These are phyloP conservation scores for Bovichtus diacanthus DNA, from an alignment of 2,797 vertebrate genomes.

Conservation along the genomic window DNA sequence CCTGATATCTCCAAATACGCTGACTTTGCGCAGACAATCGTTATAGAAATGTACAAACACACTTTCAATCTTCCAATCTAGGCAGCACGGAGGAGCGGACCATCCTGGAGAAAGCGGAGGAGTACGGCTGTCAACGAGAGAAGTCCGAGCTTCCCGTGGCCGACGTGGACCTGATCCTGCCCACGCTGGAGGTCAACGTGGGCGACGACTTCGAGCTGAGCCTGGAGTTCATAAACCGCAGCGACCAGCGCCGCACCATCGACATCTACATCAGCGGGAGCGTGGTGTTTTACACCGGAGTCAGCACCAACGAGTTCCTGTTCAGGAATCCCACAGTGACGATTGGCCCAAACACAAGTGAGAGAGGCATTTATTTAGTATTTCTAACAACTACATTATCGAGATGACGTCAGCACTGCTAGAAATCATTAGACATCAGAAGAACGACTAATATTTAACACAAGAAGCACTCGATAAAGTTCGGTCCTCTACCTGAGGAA, in stretches of 20 bases:
- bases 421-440: background rate
- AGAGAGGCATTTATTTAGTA: constrained; percentile 58
- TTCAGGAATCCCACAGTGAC: constrained; percentile 81
- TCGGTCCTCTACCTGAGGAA: no score
- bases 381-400: background rate
- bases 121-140: constrained; percentile 88
- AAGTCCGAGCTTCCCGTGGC: constrained; percentile 45
- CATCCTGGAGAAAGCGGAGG: constrained; percentile 91
- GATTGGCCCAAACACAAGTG: constrained; percentile 86
- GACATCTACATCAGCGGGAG: constrained; percentile 88
- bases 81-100: constrained; percentile 91
- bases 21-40: background rate
- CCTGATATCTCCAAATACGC: background rate
- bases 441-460: no score
- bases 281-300: constrained; percentile 94
- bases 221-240: constrained; percentile 89
- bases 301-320: constrained; percentile 89
- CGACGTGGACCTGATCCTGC: constrained; percentile 89
- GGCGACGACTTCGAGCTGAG: constrained; percentile 89
- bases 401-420: background rate
- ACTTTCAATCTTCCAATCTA: constrained; percentile 51
- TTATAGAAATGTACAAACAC: background rate
- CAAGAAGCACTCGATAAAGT: background rate
- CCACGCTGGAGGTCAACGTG: constrained; percentile 83
- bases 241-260: constrained; percentile 78